Percentiles rank a stretch among this genome's conserved stretches.
Conservation (phyloP, 2,113 vertebrate genomes). For the Corythoichthys intestinalis region DNA sequence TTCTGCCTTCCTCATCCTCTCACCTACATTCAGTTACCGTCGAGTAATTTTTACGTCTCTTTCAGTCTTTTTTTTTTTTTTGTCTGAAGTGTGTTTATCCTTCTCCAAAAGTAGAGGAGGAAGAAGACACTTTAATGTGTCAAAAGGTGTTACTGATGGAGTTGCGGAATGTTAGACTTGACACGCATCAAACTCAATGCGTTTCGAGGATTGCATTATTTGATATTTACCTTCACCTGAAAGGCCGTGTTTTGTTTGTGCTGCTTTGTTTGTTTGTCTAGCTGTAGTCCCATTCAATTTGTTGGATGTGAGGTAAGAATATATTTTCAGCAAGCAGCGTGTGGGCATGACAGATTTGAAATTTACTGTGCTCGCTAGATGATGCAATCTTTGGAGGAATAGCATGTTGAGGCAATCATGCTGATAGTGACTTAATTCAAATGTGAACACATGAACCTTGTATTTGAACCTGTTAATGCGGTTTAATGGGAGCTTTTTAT, state of each 20-base stretch:
- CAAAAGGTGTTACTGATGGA: conserved; percentile 43
- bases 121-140: conserved; percentile 43
- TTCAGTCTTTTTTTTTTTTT: not conserved
- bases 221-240: not conserved
- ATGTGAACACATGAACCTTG: too few species aligned
- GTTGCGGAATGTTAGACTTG: conserved; percentile 37
- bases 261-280: conserved; percentile 14
- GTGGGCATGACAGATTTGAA: not conserved
- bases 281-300: not conserved
- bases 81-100: conserved; percentile 26
- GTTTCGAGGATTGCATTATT: not conserved
- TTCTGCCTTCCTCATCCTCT: conserved; percentile 25
- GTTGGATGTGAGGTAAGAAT: not conserved
- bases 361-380: not conserved
- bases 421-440: too few species aligned
- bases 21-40: conserved; percentile 7
- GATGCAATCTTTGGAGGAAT: not conserved
- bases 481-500: too few species aligned
- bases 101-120: conserved; percentile 16
- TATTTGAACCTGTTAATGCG: too few species aligned
- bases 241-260: not conserved
- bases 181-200: conserved; percentile 18
- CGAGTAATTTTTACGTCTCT: not conserved
- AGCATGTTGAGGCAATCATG: not conserved
- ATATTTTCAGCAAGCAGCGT: not conserved